Evolutionary conservation across 2,888 invertebrate species (phyloP).

Genomic region (Craniophora ligustri): DNA sequence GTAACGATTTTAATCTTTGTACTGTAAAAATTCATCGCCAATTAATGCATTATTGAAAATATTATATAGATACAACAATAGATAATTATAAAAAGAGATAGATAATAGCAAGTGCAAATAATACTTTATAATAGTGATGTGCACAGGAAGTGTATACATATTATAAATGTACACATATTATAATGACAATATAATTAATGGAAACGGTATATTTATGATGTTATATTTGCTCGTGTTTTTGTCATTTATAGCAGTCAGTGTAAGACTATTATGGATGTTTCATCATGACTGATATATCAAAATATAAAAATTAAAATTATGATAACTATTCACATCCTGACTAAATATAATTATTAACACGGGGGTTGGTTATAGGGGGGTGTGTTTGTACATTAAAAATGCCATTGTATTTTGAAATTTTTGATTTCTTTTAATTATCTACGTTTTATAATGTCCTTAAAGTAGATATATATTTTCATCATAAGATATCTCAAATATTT

Average conservation of each 20-base stretch:
- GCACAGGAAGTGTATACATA: slow-evolving; percentile 25
- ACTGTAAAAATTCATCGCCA: slow-evolving; percentile 9
- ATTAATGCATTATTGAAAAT: background rate
- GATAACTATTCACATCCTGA: slow-evolving; percentile 62
- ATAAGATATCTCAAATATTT: slow-evolving; percentile 89
- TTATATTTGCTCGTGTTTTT: slow-evolving; percentile 37
- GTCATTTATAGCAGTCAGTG: slow-evolving; percentile 62
- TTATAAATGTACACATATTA: slow-evolving; percentile 19
- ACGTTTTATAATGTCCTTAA: slow-evolving; percentile 89
- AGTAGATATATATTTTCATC: slow-evolving; percentile 89
- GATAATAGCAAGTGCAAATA: slow-evolving; percentile 24
- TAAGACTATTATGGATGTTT: slow-evolving; percentile 76
- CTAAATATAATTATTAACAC: slow-evolving; percentile 55
- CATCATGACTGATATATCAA: slow-evolving; percentile 42
- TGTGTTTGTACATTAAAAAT: slow-evolving; percentile 82
- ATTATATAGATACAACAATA: slow-evolving; percentile 1
- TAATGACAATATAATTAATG: slow-evolving; percentile 60
- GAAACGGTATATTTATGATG: slow-evolving; percentile 57
- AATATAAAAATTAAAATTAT: slow-evolving; percentile 86
- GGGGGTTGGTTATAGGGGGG: slow-evolving; percentile 65
- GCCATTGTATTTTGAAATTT: slow-evolving; percentile 87
- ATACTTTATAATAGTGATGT: slow-evolving; percentile 46
- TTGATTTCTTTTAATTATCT: slow-evolving; percentile 89
- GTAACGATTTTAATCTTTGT: background rate
- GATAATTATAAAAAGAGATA: slow-evolving; percentile 17